Conservation (phyloP, 1,140 invertebrate genomes). For the Polyergus mexicanus region DNA sequence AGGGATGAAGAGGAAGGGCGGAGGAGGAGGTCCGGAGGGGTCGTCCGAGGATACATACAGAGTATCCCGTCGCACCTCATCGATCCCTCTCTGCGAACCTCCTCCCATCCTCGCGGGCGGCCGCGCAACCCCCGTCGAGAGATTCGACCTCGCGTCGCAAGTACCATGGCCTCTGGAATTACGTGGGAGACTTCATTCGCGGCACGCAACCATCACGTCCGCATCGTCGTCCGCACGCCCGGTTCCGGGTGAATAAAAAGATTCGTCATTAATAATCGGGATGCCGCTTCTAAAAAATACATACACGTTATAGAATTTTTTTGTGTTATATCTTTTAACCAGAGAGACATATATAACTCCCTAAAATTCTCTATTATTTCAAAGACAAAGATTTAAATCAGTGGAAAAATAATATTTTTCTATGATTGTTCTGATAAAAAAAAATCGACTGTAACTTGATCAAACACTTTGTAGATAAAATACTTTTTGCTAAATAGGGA, state of each 20-base stretch:
- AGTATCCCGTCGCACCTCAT: conserved; percentile 79
- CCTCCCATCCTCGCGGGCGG: conserved; percentile 59
- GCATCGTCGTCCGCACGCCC: conserved; percentile 62
- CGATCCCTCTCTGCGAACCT: conserved; percentile 77
- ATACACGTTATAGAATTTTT: not conserved
- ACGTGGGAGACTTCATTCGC: conserved; percentile 82
- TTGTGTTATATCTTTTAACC: too few relatives aligned
- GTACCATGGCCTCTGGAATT: conserved; percentile 70
- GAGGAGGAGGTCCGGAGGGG: conserved; percentile 17
- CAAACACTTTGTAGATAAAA: too few relatives aligned
- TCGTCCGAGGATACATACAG: conserved; percentile 65
- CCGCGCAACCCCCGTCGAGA: conserved; percentile 72
- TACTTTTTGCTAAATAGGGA: too few relatives aligned
- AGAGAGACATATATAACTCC: too few relatives aligned
- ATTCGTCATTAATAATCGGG: not conserved
- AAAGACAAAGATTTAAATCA: not conserved
- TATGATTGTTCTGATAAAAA: too few relatives aligned
- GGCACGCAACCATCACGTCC: conserved; percentile 71
- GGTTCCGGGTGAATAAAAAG: not conserved
- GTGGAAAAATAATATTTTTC: not conserved
- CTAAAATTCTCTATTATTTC: not conserved
- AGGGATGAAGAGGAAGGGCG: not conserved
- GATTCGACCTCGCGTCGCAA: conserved; percentile 64
- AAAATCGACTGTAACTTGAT: not conserved
- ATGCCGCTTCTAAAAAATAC: not conserved